Evolutionary conservation across 2,113 vertebrate genomes (phyloP), one percentile per base, ranked within the genome.

Genomic region (Paramisgurnus dabryanus): DNA sequence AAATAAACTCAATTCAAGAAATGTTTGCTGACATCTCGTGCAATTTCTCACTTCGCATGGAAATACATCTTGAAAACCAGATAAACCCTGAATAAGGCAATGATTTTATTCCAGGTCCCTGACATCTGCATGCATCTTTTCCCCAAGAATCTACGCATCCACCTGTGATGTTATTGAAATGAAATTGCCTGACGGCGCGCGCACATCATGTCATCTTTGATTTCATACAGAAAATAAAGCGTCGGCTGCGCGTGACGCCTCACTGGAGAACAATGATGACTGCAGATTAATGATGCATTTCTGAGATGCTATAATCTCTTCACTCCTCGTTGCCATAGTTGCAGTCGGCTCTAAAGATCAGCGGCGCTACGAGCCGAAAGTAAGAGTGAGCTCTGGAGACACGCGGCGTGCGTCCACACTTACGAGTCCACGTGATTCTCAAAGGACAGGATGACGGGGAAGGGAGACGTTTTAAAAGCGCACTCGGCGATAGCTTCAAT

Each of bases 391-490:
- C 76, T 71, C 27, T 76, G 64, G 67, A 76, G 47, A 55, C 22
- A 65, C 22, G 58, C 7, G 4, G 63, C 22, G 67, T 39, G 58
- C 7, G 4, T 10, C 6, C 78, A 86, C 91, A 94, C 97, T 98
- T 92, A 99, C 97, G 97, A 99, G 91, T 99, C 97, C 69, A 99
- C 97, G 0, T 99, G 97, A 87, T 99, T 99, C 91, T 99, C 98
- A 86, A 99, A 99, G 60, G 98, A 99, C 63, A 99, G 94, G 40
- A 98, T 97, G 87, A 99, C 94, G 1, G 98, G 98, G 65, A 96
- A 99, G 27, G 96, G 97, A 0, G 97, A 99, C 0, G 97, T 99
- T 93, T 99, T 99, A 92, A 99, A 99, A n/a, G 98, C 98, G 72
- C 97, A 98, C 67, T 98, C 97, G 63, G 96, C 95, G n/a, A 99